These are phyloP conservation scores for Pterostichus madidus DNA, from an alignment of 2,888 invertebrate species.

Conservation along the genomic window DNA sequence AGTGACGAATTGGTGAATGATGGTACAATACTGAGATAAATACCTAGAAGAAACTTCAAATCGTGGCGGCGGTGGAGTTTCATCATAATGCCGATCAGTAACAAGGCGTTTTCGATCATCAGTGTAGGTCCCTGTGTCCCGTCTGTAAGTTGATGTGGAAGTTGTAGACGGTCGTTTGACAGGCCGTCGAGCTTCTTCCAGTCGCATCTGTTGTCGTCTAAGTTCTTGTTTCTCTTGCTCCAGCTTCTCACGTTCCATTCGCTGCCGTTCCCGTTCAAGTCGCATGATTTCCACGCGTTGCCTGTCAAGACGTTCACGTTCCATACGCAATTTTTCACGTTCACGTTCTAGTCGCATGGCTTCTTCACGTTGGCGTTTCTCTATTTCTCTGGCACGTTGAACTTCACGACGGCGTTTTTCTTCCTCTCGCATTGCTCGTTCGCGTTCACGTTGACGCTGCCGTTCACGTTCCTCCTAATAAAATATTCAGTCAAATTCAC, in stretches of 20 bases:
- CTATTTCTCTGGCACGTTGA: constrained; percentile 87
- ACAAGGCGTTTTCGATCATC: constrained; percentile 75
- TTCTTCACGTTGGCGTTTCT: constrained; percentile 91
- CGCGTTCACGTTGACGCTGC: constrained; percentile 87
- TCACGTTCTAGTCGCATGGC: constrained; percentile 90
- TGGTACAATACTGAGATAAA: constrained; percentile 53
- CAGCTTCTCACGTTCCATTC: constrained; percentile 79
- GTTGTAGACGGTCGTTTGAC: constrained; percentile 79
- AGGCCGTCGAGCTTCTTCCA: constrained; percentile 81
- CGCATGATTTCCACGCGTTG: constrained; percentile 92
- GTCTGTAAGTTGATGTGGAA: constrained; percentile 74
- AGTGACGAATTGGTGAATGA: constrained; percentile 12
- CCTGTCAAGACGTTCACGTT: constrained; percentile 92
- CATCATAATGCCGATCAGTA: constrained; percentile 77
- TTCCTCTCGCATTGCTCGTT: constrained; percentile 88
- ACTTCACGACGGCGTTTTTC: constrained; percentile 90
- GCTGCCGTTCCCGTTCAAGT: constrained; percentile 90
- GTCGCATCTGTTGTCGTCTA: constrained; percentile 86
- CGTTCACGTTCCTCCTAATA: constrained; percentile 86
- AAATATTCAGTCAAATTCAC: constrained; percentile 49
- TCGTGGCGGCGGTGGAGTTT: constrained; percentile 81
- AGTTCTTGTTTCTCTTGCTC: constrained; percentile 90
- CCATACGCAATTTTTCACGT: constrained; percentile 88
- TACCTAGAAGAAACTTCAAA: constrained; percentile 78
- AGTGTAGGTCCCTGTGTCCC: constrained; percentile 72